Evolutionary conservation across 2,888 invertebrate genomes (phyloP), one percentile per base, ranked within the genome.

Genomic region (Pyrochroa serraticornis): DNA sequence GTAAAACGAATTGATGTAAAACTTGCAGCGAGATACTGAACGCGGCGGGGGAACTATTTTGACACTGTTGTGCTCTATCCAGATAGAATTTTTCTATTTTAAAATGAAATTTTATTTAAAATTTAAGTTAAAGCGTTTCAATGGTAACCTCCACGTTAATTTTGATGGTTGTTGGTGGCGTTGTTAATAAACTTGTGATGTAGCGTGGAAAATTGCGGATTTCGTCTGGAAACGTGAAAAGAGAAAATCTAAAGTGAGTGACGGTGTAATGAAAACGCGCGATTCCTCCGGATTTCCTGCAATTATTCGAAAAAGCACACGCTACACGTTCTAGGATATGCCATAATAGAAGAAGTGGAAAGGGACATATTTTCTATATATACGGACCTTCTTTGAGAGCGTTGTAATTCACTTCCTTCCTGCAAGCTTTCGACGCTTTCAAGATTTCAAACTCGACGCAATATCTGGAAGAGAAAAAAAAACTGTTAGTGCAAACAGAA

Each of bases 401-500:
- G 63, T 87, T 87, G 74, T 90, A 91, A 59, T 85, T 87, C 7
- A 87, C 83, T 73, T 92, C 87, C 71, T 88, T 85, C 75, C 89
- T 87, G 77, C 93, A 93, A 6, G 90, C 89, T 74, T 92, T 92
- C 32, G 91, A 88, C 7, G 91, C 88, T 79, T 92, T 93, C 63
- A 89, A 84, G 51, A 95, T 88, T 77, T 92, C 89, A 74, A 91
- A 94, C 74, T 90, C 89, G 2, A 93, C 90, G 78, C 93, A 93
- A 78, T 95, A 93, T 77, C 95, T 94, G 87, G 34, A 86, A 85
- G 57, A 71, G 75, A 66, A 65, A 69, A 54, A 56, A 31, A 60
- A 38, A 45, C 8, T 10, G 8, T 34, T 49, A 39, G 39, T 3
- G 8, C 8, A n/a, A 10, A 35, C n/a, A 22, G 22, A 22, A 22